A percentile compares a stretch with the other conserved stretches of the same genome.
Evolutionary conservation across 2,797 vertebrate genomes (phyloP).

Genomic region (Trachops cirrhosus): DNA sequence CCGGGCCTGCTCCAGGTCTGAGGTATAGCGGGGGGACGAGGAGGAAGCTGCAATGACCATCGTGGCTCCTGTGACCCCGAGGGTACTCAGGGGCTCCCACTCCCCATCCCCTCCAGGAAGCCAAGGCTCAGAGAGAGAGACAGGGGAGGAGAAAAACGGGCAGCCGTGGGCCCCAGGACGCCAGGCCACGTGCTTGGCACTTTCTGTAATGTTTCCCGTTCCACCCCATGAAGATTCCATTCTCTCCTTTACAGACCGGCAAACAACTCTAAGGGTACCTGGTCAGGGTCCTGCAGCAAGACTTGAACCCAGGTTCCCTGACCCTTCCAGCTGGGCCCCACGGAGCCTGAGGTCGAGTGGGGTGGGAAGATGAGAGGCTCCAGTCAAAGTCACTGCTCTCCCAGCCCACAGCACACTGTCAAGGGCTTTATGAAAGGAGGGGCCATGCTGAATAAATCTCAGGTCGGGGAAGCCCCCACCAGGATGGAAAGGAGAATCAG

Average conservation of each 20-base stretch:
- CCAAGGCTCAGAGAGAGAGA: neutral
- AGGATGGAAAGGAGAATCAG: neutral
- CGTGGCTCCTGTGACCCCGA: neutral
- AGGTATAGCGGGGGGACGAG: conserved; percentile 89
- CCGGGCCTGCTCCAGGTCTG: conserved; percentile 95
- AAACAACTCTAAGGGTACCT: neutral
- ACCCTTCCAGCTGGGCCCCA: neutral
- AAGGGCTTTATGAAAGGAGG: neutral
- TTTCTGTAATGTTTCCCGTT: neutral
- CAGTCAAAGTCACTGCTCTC: neutral
- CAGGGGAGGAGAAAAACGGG: neutral
- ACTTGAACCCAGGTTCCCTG: neutral
- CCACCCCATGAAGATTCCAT: neutral
- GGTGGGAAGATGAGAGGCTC: neutral
- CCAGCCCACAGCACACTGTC: neutral
- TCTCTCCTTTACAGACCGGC: neutral
- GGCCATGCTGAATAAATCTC: neutral
- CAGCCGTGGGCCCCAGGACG: neutral
- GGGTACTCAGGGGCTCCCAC: neutral
- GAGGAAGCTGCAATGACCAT: conserved; percentile 85
- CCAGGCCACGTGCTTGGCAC: neutral
- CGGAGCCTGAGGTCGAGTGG: neutral
- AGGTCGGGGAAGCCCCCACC: neutral
- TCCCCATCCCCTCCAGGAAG: neutral
- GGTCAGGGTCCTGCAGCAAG: neutral